Percentiles rank a stretch among this genome's conserved stretches.
These are phyloP conservation scores for Macrobrachium rosenbergii DNA, from an alignment of 1,140 invertebrate genomes.

Conservation along the genomic window DNA sequence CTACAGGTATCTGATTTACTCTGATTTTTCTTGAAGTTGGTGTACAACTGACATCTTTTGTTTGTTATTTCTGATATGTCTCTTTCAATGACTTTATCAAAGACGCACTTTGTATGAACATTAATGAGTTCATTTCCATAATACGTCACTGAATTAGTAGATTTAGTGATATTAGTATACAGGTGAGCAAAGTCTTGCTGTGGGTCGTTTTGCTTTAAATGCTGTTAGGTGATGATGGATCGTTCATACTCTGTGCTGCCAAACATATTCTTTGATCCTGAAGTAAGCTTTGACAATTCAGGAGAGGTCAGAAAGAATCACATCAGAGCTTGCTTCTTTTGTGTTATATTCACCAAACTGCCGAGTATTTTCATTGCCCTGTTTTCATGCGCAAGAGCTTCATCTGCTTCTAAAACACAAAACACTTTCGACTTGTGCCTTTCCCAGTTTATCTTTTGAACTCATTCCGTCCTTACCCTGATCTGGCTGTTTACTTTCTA, in stretches of 20 bases:
- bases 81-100: conserved; percentile 16
- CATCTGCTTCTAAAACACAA: too few species aligned
- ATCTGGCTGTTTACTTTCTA: too few species aligned
- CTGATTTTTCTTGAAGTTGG: not conserved
- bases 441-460: too few species aligned
- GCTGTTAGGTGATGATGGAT: conserved; percentile 8
- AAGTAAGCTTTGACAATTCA: too few species aligned
- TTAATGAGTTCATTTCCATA: not conserved
- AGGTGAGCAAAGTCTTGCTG: conserved; percentile 6
- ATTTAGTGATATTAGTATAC: not conserved
- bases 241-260: not conserved
- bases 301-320: conserved; percentile 3
- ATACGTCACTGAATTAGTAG: conserved; percentile 24
- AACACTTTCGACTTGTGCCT: too few species aligned
- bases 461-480: too few species aligned
- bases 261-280: conserved; percentile 13
- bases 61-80: conserved; percentile 23
- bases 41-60: conserved; percentile 23
- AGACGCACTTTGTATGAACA: too few species aligned
- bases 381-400: conserved; percentile 18
- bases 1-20: conserved; percentile 16
- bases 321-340: conserved; percentile 1
- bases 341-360: conserved; percentile 23
- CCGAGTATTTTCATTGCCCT: conserved; percentile 28
- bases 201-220: not conserved